Evolutionary conservation across 2,888 invertebrate species (phyloP), one percentile per base, ranked within the genome.

Genomic region (Branchellion lobata): DNA sequence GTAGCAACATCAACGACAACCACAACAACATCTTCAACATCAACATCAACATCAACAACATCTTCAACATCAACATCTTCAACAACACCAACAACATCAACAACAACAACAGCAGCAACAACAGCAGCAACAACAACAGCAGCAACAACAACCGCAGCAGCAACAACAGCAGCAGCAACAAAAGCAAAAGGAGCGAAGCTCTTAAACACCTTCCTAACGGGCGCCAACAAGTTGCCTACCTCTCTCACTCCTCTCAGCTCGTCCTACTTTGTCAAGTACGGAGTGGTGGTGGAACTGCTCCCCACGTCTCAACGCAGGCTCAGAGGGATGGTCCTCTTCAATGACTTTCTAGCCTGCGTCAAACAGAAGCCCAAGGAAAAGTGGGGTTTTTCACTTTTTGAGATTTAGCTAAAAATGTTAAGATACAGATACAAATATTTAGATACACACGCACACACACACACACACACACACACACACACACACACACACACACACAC

Each of bases 401-500:
- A n/a, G n/a, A n/a, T n/a, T n/a, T n/a, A n/a, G n/a, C n/a, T n/a
- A n/a, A n/a, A n/a, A n/a, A n/a, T n/a, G n/a, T n/a, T n/a, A n/a
- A n/a, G n/a, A n/a, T n/a, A n/a, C n/a, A n/a, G n/a, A n/a, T n/a
- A n/a, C n/a, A n/a, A n/a, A n/a, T n/a, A n/a, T n/a, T n/a, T n/a
- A n/a, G n/a, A n/a, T n/a, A n/a, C n/a, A n/a, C n/a, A n/a, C n/a
- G n/a, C n/a, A 57, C 8, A 57, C 61, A 57, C 61, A 75, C 51
- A 29, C n/a, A 47, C 40, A 73, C 5, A 47, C 75, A 75, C n/a
- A 47, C 75, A 75, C n/a, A 53, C 31, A 75, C 1, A 75, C 75
- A 75, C n/a, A 75, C 53, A 75, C n/a, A 75, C 75, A 75, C 61
- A 57, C 3, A 75, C 75, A 75, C 1, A 75, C 53, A 1, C 29